Evolutionary conservation across 2,888 invertebrate genomes (phyloP), one percentile per base, ranked within the genome.

Genomic region (Orthosia cruda): DNA sequence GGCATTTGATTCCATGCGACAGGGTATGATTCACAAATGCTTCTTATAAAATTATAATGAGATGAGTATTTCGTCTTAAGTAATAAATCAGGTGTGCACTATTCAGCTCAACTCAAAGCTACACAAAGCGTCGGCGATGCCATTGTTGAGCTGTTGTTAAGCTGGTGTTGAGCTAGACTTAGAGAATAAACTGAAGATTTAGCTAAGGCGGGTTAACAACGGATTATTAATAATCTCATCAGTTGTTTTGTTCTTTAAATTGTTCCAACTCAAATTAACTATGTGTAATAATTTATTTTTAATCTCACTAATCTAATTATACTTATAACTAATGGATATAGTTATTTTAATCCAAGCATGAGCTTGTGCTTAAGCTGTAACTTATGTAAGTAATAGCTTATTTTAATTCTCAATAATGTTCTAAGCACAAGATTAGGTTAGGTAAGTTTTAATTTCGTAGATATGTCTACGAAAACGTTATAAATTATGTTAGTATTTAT

Each of bases 111-210:
- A 74, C 49, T 40, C 20, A 0, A 55, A 72, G 47, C 47, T 20
- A 50, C 20, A 57, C 12, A 57, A 61, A 57, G 74, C 45, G 15
- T n/a, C 26, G n/a, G 18, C 12, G 18, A 32, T 13, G 32, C 73
- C 26, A 47, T 71, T 71, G 50, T 69, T 67, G 20, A 68, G 26
- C 45, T 16, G 12, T 32, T 49, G 54, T 57, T 74, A 64, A 40
- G 49, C 61, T 26, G 12, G 20, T 76, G 32, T 74, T 20, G 11
- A 50, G 40, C 55, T 26, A 26, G 26, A 40, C 32, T 75, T 71
- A 52, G 63, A 40, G 62, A 40, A 49, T 57, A 16, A 32, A 15
- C 15, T 50, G n/a, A 13, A 32, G 16, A n/a, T 20, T 11, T n/a
- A 12, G 26, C 26, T 26, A 40, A 16, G 40, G 11, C 11, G 13